Conservation (phyloP, 2,113 vertebrate genomes). For the Rissa tridactyla region DNA sequence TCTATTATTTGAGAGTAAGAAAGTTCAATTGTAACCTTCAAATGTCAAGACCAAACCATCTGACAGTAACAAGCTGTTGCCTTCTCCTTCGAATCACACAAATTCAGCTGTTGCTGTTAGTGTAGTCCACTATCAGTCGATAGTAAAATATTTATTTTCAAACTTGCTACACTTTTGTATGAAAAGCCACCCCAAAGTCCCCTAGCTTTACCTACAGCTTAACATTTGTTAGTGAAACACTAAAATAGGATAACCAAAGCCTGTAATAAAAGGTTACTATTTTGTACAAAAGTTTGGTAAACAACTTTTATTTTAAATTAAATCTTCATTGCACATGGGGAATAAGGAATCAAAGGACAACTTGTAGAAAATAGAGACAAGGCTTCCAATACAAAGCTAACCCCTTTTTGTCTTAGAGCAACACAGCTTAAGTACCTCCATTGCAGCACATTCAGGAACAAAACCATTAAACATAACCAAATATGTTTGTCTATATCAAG, state of each 20-base stretch:
- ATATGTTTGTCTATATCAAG: neutral
- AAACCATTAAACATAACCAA: neutral
- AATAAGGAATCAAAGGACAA: neutral
- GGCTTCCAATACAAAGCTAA: neutral
- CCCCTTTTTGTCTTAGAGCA: neutral
- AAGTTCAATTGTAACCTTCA: neutral
- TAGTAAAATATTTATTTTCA: neutral
- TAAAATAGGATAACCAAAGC: neutral
- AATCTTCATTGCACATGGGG: neutral
- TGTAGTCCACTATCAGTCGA: neutral
- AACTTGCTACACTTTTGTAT: neutral
- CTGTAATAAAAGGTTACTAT: neutral
- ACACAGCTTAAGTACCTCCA: neutral
- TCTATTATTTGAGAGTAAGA: neutral
- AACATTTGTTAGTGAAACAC: neutral
- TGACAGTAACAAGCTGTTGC: neutral
- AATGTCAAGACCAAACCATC: neutral
- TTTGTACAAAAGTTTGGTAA: neutral
- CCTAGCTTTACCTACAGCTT: neutral
- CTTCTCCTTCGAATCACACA: neutral
- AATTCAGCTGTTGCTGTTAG: neutral
- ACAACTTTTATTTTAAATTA: slow-evolving; percentile 46
- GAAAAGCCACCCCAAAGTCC: neutral
- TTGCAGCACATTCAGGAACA: neutral
- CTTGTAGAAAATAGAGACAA: neutral